Conservation (phyloP, 2,888 invertebrate genomes). For the Dugesia japonica region DNA sequence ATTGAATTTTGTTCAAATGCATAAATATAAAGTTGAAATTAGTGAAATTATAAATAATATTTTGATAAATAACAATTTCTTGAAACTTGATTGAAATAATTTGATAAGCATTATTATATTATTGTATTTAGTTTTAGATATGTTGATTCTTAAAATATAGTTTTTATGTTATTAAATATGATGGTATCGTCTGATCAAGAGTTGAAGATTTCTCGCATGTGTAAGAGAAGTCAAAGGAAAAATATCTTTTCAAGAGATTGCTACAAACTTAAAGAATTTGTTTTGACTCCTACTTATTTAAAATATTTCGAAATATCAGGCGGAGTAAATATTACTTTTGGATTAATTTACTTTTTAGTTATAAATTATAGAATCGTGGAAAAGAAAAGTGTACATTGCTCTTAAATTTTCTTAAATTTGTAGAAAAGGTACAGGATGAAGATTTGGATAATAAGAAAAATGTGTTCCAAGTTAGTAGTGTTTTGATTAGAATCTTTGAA, state of each 20-base stretch:
- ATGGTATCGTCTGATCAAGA: slow-evolving; percentile 27
- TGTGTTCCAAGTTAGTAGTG: slow-evolving; percentile 42
- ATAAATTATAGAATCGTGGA: slow-evolving; percentile 21
- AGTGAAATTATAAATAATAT: slow-evolving; percentile 15
- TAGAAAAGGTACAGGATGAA: slow-evolving; percentile 52
- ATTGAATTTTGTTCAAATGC: not conserved
- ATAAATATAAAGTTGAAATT: not conserved
- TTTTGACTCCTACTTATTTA: slow-evolving; percentile 60
- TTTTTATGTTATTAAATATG: not conserved
- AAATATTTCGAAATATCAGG: slow-evolving; percentile 68
- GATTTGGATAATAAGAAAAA: slow-evolving; percentile 40
- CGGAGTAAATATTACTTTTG: slow-evolving; percentile 53
- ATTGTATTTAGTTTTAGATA: too few species aligned
- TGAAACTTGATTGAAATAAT: too few species aligned
- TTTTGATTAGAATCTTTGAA: not conserved
- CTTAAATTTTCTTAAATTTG: slow-evolving; percentile 62
- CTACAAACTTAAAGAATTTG: slow-evolving; percentile 72
- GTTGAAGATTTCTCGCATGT: slow-evolving; percentile 37
- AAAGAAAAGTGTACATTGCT: slow-evolving; percentile 60
- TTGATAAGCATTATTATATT: too few species aligned
- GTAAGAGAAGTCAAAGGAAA: slow-evolving; percentile 51
- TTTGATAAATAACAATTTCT: not conserved
- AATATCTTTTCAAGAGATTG: slow-evolving; percentile 70
- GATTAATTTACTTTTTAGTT: too few species aligned
- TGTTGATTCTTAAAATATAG: too few species aligned